These are phyloP conservation scores for Apostichopus parvimensis DNA, from an alignment of 35 echinoderm and acorn worm species.

Conservation along the genomic window DNA sequence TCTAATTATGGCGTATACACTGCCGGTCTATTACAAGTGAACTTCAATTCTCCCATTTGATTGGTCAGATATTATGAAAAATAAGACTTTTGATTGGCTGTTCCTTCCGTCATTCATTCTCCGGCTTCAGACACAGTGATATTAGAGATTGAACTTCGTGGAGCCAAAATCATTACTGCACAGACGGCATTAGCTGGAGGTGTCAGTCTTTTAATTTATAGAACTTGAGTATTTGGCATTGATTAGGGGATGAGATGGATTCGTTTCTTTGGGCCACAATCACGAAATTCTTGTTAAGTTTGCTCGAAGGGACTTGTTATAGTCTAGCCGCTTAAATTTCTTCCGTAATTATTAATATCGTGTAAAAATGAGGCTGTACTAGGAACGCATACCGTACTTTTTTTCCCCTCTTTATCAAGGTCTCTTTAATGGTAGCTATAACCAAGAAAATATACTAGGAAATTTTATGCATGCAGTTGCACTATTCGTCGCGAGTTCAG, in stretches of 20 bases:
- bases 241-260: not conserved
- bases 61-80: not conserved
- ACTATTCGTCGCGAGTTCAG: no score
- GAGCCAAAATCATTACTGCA: not conserved
- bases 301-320: not conserved
- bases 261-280: not conserved
- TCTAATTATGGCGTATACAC: no score
- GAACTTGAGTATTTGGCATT: not conserved
- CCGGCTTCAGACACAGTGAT: not conserved
- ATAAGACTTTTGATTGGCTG: not conserved
- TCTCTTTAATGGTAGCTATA: no score
- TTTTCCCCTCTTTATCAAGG: no score
- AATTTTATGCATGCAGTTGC: no score
- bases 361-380: not conserved
- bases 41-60: not conserved
- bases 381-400: no score
- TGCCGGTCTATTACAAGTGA: no score
- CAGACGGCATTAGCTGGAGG: not conserved
- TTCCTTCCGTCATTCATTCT: not conserved
- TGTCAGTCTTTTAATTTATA: not conserved
- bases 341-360: not conserved
- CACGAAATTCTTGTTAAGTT: not conserved
- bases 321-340: not conserved
- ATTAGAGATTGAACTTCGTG: not conserved
- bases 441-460: no score